Conservation (phyloP, 2,888 invertebrate species). For the Zygogramma bicolorata region DNA sequence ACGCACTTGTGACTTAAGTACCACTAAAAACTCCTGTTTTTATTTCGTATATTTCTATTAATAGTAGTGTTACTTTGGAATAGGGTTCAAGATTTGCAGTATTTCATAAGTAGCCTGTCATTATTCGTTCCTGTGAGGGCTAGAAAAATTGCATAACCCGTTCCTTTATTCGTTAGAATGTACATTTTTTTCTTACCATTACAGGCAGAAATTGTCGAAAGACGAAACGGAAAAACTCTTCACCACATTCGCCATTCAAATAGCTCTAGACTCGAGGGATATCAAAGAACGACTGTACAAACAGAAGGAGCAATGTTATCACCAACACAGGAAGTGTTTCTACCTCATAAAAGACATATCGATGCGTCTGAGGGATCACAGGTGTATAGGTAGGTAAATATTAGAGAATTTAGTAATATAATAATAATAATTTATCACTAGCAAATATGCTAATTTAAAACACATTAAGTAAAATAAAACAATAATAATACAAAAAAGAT, state of each 20-base stretch:
- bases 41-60: no score
- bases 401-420: neutral
- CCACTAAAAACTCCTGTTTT: no score
- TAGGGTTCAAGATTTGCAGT: no score
- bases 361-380: slow-evolving; percentile 44
- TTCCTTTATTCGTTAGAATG: neutral
- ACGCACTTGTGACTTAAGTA: no score
- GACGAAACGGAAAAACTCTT: slow-evolving; percentile 46
- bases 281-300: slow-evolving; percentile 40
- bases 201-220: slow-evolving; percentile 37
- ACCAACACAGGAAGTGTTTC: slow-evolving; percentile 41
- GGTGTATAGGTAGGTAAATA: slow-evolving; percentile 26
- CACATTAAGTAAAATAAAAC: no score
- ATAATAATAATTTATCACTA: neutral
- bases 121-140: no score
- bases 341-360: slow-evolving; percentile 48
- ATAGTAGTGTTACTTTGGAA: no score
- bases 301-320: slow-evolving; percentile 39
- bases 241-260: slow-evolving; percentile 42
- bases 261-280: slow-evolving; percentile 41
- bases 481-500: no score
- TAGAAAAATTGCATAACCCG: no score
- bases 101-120: no score
- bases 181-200: neutral
- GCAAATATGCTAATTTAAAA: neutral